Evolutionary conservation across 2,888 invertebrate genomes (phyloP).

Genomic region (Eustalomyia histrio): DNA sequence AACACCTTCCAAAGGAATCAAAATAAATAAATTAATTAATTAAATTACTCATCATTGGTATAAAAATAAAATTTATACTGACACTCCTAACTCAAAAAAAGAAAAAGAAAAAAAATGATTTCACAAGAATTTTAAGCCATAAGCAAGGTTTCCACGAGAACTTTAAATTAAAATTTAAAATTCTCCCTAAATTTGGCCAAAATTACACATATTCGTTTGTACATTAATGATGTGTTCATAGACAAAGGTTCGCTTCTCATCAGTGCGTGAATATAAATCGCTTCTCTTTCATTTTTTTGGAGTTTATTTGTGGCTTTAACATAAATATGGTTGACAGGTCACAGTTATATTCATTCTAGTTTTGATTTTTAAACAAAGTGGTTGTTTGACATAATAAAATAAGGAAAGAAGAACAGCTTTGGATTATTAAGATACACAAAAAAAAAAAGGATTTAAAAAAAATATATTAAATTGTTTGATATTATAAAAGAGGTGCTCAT

Average conservation of each 20-base stretch:
- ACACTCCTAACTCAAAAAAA: not conserved
- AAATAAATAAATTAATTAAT: slow-evolving; percentile 6
- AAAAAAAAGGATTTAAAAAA: not conserved
- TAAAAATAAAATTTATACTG: not conserved
- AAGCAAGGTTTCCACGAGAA: not conserved
- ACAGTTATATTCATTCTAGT: slow-evolving; percentile 56
- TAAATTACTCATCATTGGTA: not conserved
- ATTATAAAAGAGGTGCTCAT: not conserved
- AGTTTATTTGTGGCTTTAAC: slow-evolving; percentile 33
- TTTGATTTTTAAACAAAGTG: slow-evolving; percentile 53
- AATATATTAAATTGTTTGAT: not conserved
- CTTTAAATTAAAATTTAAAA: not conserved
- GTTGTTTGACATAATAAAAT: slow-evolving; percentile 24
- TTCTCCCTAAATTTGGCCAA: slow-evolving; percentile 14
- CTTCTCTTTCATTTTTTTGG: slow-evolving; percentile 39
- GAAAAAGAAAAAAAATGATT: not conserved
- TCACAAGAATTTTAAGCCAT: not conserved
- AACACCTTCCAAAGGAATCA: slow-evolving; percentile 45
- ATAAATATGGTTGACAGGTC: slow-evolving; percentile 64
- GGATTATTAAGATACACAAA: not conserved
- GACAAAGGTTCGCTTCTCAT: slow-evolving; percentile 44
- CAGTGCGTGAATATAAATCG: slow-evolving; percentile 59
- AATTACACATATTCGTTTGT: not conserved
- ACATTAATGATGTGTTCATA: not conserved
- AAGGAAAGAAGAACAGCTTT: not conserved